phyloP scores from a whole-genome alignment of 2,888 invertebrate genomes.

The Noctua janthe region DNA sequence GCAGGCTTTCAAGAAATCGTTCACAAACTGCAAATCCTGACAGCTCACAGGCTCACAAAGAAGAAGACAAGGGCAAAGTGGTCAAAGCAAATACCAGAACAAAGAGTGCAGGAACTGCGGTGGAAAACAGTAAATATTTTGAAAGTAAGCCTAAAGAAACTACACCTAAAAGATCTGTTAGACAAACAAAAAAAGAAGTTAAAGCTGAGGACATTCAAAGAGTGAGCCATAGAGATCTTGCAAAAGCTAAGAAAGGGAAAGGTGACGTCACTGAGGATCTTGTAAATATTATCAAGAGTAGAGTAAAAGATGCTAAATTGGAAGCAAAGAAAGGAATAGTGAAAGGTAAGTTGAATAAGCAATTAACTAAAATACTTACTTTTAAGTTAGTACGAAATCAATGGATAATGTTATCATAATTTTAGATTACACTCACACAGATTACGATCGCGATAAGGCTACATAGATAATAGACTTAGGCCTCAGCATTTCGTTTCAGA shows the following conservation, averaged over 20 bases:
- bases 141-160: constrained; percentile 64
- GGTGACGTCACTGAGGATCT: constrained; percentile 88
- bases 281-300: constrained; percentile 87
- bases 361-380: background rate
- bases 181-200: constrained; percentile 72
- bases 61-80: constrained; percentile 47
- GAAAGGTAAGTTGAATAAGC: constrained; percentile 75
- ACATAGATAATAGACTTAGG: background rate
- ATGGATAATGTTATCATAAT: background rate
- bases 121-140: constrained; percentile 84
- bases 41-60: constrained; percentile 32
- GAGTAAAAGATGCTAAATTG: constrained; percentile 86
- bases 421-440: background rate
- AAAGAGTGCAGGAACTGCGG: constrained; percentile 76
- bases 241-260: constrained; percentile 72
- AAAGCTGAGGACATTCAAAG: constrained; percentile 71
- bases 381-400: background rate
- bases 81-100: constrained; percentile 73
- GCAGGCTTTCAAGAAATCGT: constrained; percentile 69
- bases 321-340: constrained; percentile 78
- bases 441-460: background rate
- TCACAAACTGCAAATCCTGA: constrained; percentile 69
- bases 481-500: background rate
- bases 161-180: constrained; percentile 65
- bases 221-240: constrained; percentile 84